Base-by-base conservation (phyloP, 2,797 vertebrate genomes). In the Sebastes minor region DNA sequence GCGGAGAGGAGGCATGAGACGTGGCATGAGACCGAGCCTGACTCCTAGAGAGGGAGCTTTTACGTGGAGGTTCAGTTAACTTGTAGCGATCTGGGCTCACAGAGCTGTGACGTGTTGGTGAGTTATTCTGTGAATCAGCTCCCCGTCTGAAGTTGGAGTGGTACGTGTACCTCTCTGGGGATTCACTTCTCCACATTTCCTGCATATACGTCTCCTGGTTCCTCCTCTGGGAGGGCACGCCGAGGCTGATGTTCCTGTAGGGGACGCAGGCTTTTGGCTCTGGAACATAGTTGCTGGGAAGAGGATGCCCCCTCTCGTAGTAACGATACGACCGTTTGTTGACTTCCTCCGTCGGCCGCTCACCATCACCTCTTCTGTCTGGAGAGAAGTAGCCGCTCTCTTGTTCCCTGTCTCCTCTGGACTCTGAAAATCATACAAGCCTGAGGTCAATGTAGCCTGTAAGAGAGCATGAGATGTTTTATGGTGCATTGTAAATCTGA, bases 201-300 rank as follows among this genome's bases (percentile, higher is more conserved):
- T 89, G 91, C 18, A 85, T 79, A 13, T 90, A 94, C 0, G 94
- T 93, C 4, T 95, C 94, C 2, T 22, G 49, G 77, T 78, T 95
- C 71, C 96, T 93, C 82, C 95, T 92, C 52, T 94, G 89, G 18
- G 96, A 97, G 0, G 96, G 95, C 27, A 96, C 55, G 8, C 96
- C 96, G 0, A 97, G 94, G 76, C 94, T 95, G 11, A 94, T 84
- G 27, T 93, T 97, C 83, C 96, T 91, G 84, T 92, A 97, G 4
- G 96, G 96, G 57, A 97, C 95, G 1, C 92, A 90, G 69, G 95
- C 95, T 88, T 97, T 97, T 73, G 95, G 92, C 78, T 96, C 96
- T 2, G 82, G 93, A n/a, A 93, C 91, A 77, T 94, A 94, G 87
- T 95, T 95, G 82, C 61, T 93, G 0, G 96, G 95, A 69, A 98